Evolutionary conservation across 2,113 vertebrate species (phyloP).

Genomic region (Podilymbus podiceps): DNA sequence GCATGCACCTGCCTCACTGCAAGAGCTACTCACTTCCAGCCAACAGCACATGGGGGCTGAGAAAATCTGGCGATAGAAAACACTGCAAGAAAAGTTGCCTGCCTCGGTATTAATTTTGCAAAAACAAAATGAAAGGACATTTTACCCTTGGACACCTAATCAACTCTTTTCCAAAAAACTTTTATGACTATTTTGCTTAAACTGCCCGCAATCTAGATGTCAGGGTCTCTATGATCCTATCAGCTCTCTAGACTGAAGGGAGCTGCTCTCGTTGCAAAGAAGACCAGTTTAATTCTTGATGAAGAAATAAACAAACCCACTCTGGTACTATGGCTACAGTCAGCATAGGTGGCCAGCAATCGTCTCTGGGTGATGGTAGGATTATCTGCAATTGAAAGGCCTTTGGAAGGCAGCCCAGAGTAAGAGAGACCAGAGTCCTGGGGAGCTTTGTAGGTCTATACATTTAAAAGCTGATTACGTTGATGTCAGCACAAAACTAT

Average conservation of each 20-base stretch:
- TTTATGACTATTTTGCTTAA: background rate
- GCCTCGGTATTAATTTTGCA: background rate
- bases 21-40: background rate
- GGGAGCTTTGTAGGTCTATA: background rate
- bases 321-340: background rate
- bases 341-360: background rate
- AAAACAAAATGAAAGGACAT: background rate
- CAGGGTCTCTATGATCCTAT: background rate
- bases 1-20: background rate
- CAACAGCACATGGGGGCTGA: background rate
- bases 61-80: background rate
- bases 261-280: background rate
- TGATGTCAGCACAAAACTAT: background rate
- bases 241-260: background rate
- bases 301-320: background rate
- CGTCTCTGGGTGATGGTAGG: background rate
- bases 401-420: background rate
- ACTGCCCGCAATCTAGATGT: rapidly evolving
- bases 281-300: background rate
- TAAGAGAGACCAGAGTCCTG: background rate
- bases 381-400: background rate
- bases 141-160: background rate
- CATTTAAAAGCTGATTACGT: background rate
- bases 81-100: background rate
- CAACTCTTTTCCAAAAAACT: background rate